These are phyloP conservation scores for Anodontia alba DNA, from an alignment of 2,888 invertebrate species.

Conservation along the genomic window DNA sequence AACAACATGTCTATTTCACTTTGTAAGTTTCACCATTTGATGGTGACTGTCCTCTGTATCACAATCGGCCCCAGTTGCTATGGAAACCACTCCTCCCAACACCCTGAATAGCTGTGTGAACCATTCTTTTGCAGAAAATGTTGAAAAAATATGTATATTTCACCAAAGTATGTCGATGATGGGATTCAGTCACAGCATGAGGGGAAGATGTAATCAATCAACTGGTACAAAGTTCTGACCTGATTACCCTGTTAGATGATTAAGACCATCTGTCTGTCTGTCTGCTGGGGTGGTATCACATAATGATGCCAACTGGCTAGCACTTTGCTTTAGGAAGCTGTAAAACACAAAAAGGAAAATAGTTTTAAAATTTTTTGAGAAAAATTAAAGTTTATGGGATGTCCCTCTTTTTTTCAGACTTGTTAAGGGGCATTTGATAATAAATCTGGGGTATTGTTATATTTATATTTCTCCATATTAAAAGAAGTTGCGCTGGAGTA, in stretches of 20 bases:
- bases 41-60: slow-evolving; percentile 51
- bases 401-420: too few relatives aligned
- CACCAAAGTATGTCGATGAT: background rate
- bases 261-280: background rate
- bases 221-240: background rate
- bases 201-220: background rate
- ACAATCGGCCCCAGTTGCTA: slow-evolving; percentile 52
- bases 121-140: background rate
- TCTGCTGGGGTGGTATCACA: slow-evolving; percentile 10
- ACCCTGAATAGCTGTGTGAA: background rate
- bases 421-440: too few relatives aligned
- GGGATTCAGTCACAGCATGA: background rate
- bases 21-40: slow-evolving; percentile 41
- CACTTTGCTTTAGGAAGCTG: slow-evolving; percentile 61
- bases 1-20: background rate
- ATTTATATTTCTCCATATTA: too few relatives aligned
- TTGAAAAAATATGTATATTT: background rate
- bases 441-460: too few relatives aligned
- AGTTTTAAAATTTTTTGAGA: background rate
- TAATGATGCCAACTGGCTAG: slow-evolving; percentile 43
- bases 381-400: too few relatives aligned
- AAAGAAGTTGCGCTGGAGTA: too few relatives aligned
- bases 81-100: slow-evolving; percentile 38
- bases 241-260: background rate
- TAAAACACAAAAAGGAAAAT: slow-evolving; percentile 29